Conservation (phyloP, 2,113 vertebrate genomes). For the Pygathrix nemaeus region DNA sequence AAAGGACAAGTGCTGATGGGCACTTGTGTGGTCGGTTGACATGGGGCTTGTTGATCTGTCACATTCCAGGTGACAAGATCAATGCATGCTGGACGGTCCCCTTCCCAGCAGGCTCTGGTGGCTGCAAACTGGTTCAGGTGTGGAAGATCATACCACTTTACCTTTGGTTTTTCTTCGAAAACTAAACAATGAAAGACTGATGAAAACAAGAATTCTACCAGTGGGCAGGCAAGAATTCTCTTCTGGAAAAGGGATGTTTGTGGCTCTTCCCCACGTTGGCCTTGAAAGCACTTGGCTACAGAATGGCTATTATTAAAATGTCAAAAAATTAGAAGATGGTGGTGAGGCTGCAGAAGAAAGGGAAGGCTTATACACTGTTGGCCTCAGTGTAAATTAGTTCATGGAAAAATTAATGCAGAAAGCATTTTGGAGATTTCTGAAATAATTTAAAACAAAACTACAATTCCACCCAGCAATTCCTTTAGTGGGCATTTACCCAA, state of each 20-base stretch:
- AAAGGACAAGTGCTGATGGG: neutral
- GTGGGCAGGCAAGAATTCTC: neutral
- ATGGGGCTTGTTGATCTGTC: neutral
- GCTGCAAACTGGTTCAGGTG: no score
- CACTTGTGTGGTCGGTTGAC: neutral
- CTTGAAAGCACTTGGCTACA: neutral
- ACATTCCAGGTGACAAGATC: constrained; percentile 35
- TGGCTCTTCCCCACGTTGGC: neutral
- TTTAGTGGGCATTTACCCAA: no score
- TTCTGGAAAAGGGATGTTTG: neutral
- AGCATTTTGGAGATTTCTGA: no score
- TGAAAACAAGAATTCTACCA: constrained; percentile 17
- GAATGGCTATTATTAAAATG: no score
- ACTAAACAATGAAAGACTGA: constrained; percentile 5
- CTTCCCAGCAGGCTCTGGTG: neutral
- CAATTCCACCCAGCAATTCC: no score
- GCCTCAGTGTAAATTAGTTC: no score
- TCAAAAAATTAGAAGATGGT: no score
- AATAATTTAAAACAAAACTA: no score
- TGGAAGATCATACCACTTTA: no score
- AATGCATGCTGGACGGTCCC: constrained; percentile 51
- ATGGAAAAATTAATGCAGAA: no score
- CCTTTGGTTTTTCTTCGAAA: neutral
- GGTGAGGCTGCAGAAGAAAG: no score
- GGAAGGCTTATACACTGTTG: no score